Conservation (phyloP, 1,140 invertebrate genomes). For the Hylaeus volcanicus region DNA sequence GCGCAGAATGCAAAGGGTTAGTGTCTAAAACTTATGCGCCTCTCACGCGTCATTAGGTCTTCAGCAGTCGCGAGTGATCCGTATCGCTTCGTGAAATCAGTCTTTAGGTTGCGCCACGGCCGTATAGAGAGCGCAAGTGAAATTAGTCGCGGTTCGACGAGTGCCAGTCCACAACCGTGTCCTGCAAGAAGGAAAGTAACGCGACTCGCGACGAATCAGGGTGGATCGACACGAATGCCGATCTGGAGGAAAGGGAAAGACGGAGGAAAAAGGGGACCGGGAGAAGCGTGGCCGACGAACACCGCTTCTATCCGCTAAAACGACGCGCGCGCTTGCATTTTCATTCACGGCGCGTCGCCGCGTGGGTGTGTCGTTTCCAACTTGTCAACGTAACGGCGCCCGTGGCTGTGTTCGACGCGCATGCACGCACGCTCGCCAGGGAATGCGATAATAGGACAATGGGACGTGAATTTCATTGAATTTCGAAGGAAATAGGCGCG, state of each 20-base stretch:
- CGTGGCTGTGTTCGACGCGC: constrained; percentile 36
- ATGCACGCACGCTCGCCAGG: constrained; percentile 45
- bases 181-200: constrained; percentile 59
- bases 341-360: constrained; percentile 66
- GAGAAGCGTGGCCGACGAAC: not conserved
- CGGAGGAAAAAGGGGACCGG: not conserved
- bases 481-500: constrained; percentile 8
- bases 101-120: constrained; percentile 47
- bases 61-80: not conserved
- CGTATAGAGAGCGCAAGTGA: constrained; percentile 64
- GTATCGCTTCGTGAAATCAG: constrained; percentile 47
- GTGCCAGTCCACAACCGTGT: constrained; percentile 20
- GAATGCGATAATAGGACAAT: constrained; percentile 48
- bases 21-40: not conserved
- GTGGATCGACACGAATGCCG: constrained; percentile 45
- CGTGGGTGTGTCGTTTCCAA: constrained; percentile 64
- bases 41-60: not conserved
- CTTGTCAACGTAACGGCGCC: constrained; percentile 47
- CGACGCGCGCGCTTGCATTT: constrained; percentile 50
- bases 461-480: constrained; percentile 18
- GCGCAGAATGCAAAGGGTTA: no score
- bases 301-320: constrained; percentile 2
- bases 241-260: constrained; percentile 35
- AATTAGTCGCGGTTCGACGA: constrained; percentile 67
- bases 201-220: constrained; percentile 54